phyloP scores from a whole-genome alignment of 2,113 vertebrate species.

The Saimiri boliviensis region DNA sequence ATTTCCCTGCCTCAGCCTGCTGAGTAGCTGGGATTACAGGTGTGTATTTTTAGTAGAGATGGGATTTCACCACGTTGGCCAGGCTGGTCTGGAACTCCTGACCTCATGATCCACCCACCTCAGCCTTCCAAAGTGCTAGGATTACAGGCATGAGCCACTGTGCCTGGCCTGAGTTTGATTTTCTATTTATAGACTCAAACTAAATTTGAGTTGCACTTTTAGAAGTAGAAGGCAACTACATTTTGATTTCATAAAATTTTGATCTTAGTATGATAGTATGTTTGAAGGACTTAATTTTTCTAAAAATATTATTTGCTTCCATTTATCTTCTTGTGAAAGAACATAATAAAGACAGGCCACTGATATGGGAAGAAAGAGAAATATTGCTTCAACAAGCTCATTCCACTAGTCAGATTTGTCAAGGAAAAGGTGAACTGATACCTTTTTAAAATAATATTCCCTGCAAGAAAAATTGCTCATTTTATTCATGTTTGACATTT shows the following conservation, averaged over 20 bases:
- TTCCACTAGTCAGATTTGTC: conserved; percentile 59
- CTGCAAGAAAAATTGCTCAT: conserved; percentile 48
- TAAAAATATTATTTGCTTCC: background rate
- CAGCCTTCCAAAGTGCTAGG: too few relatives aligned
- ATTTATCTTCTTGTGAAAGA: background rate
- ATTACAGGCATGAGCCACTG: too few relatives aligned
- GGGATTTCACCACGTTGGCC: too few relatives aligned
- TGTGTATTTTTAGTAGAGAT: too few relatives aligned
- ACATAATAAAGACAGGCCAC: background rate
- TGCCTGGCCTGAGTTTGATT: background rate
- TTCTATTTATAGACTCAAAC: background rate
- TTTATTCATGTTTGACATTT: conserved; percentile 76
- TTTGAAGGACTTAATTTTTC: conserved; percentile 34
- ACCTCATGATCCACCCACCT: too few relatives aligned
- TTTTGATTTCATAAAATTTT: conserved; percentile 17
- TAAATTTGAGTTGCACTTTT: conserved; percentile 22
- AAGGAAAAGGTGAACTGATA: conserved; percentile 57
- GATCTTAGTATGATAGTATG: background rate
- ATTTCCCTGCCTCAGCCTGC: too few relatives aligned
- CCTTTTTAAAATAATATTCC: conserved; percentile 46
- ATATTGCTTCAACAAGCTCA: conserved; percentile 46
- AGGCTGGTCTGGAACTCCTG: too few relatives aligned
- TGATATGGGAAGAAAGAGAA: conserved; percentile 40
- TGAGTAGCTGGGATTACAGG: too few relatives aligned
- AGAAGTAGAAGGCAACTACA: conserved; percentile 7